These are phyloP conservation scores for Thereva nobilitata DNA, from an alignment of 2,888 invertebrate genomes.

Conservation along the genomic window DNA sequence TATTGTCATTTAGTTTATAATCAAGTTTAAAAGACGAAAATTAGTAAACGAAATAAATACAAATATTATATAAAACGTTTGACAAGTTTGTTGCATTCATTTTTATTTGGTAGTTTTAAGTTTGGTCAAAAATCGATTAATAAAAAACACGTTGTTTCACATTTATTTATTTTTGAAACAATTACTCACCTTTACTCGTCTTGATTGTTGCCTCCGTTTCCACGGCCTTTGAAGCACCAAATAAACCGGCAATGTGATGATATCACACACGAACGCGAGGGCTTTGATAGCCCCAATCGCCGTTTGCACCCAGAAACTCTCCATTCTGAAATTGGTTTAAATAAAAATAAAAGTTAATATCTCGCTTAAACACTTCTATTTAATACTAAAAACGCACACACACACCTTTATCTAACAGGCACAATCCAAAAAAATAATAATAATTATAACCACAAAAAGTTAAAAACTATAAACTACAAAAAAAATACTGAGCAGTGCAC, in stretches of 20 bases:
- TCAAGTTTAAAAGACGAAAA: too few relatives aligned
- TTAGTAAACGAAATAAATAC: too few relatives aligned
- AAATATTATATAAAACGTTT: too few relatives aligned
- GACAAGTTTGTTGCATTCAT: too few relatives aligned
- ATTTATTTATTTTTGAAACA: not conserved
- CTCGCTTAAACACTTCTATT: not conserved
- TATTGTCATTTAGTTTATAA: too few relatives aligned
- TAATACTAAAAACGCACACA: conserved; percentile 8
- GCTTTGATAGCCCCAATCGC: conserved; percentile 79
- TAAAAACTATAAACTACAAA: too few relatives aligned
- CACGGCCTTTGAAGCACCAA: conserved; percentile 85
- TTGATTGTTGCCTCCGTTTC: conserved; percentile 76
- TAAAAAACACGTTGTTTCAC: too few relatives aligned
- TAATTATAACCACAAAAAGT: conserved; percentile 1
- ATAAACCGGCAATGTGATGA: conserved; percentile 89
- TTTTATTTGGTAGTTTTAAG: too few relatives aligned
- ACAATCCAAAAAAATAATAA: conserved; percentile 1
- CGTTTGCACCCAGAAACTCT: conserved; percentile 70
- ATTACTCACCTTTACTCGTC: conserved; percentile 73
- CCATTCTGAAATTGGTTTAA: conserved; percentile 61
- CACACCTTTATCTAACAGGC: not conserved
- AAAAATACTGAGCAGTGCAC: too few relatives aligned
- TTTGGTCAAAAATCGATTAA: too few relatives aligned
- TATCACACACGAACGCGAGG: conserved; percentile 83
- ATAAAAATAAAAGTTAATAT: conserved; percentile 33